phyloP scores from a whole-genome alignment of 2,888 invertebrate genomes.

The Dolichopus griseipennis region DNA sequence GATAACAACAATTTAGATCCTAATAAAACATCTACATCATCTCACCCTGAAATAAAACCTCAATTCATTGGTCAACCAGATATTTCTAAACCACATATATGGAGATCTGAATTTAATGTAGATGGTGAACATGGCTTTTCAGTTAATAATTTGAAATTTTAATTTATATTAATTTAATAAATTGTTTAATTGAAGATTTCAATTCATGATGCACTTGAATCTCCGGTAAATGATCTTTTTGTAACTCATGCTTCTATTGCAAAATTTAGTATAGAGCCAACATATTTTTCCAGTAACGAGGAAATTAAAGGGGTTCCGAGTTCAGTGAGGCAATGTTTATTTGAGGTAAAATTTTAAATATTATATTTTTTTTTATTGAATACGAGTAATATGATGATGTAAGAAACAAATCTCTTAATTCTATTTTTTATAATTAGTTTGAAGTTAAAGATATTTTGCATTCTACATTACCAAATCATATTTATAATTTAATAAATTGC shows the following conservation, averaged over 20 bases:
- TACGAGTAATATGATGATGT: no score
- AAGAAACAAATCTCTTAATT: not conserved
- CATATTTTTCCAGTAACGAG: not conserved
- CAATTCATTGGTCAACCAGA: no score
- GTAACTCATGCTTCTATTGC: not conserved
- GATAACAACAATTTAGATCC: no score
- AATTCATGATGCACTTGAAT: not conserved
- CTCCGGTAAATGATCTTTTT: not conserved
- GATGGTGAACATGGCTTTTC: no score
- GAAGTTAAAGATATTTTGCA: not conserved
- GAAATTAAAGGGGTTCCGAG: not conserved
- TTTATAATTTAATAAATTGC: not conserved
- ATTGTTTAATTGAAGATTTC: not conserved
- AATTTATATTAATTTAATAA: no score
- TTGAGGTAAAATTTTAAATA: not conserved
- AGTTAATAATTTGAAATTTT: no score
- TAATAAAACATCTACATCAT: no score
- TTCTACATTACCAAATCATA: not conserved
- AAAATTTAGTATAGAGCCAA: not conserved
- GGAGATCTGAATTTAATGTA: no score
- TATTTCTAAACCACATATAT: no score
- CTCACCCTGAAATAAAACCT: no score
- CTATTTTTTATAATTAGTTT: not conserved
- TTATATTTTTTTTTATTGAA: no score
- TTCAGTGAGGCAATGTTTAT: slow-evolving; percentile 4